These are phyloP conservation scores for Amniataba percoides DNA, from an alignment of 2,797 vertebrate species.

Conservation along the genomic window DNA sequence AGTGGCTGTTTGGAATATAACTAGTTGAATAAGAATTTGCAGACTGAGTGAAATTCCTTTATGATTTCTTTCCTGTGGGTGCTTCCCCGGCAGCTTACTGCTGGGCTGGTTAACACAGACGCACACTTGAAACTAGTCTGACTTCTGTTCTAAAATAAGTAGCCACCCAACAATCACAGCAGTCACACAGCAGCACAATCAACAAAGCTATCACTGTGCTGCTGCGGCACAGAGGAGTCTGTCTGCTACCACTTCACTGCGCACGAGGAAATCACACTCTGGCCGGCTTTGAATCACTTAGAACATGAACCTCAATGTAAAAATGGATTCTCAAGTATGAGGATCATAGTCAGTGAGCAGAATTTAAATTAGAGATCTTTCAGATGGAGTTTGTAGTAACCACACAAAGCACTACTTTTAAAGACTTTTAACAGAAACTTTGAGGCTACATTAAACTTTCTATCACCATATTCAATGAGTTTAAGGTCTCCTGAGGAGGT, in stretches of 20 bases:
- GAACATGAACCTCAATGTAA: not conserved
- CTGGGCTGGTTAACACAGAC: conserved; percentile 9
- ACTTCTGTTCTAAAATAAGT: conserved; percentile 72
- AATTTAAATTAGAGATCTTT: not conserved
- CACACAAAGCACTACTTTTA: not conserved
- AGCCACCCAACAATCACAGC: conserved; percentile 65
- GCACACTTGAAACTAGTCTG: conserved; percentile 46
- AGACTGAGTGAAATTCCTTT: conserved; percentile 1
- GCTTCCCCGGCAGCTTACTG: not conserved
- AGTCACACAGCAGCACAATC: conserved; percentile 78
- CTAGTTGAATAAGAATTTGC: not conserved
- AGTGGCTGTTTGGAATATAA: not conserved
- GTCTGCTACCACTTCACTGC: conserved; percentile 23
- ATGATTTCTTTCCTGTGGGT: conserved; percentile 7
- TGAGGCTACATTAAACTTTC: not conserved
- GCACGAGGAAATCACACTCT: conserved; percentile 36
- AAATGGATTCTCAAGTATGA: no score
- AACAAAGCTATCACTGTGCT: conserved; percentile 82
- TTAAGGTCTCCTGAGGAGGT: no score
- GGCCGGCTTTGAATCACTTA: not conserved
- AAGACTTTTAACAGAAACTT: not conserved
- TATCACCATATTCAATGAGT: not conserved
- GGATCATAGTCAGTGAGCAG: no score
- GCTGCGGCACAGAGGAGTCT: conserved; percentile 31
- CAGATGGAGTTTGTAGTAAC: not conserved